These are phyloP conservation scores for Gonioctena quinquepunctata DNA, from an alignment of 1,140 invertebrate species.

Conservation along the genomic window DNA sequence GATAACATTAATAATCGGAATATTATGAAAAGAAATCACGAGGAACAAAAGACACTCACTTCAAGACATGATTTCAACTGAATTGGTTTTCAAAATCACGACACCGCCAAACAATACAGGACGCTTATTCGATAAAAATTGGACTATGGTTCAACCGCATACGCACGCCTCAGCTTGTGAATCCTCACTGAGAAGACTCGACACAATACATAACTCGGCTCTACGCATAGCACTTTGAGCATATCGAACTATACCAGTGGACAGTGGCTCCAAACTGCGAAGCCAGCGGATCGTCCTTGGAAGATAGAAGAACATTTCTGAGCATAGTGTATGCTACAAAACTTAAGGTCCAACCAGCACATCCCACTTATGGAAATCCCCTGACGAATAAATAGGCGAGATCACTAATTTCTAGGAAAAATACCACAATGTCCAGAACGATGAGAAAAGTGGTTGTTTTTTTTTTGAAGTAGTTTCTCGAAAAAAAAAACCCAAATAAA, in stretches of 20 bases:
- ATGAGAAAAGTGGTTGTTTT: too few species aligned
- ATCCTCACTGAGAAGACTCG: background rate
- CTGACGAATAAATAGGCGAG: too few species aligned
- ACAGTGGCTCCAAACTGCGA: conserved; percentile 8
- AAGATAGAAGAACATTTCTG: background rate
- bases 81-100: too few species aligned
- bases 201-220: conserved; percentile 1
- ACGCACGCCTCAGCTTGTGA: background rate
- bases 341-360: background rate
- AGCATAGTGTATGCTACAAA: background rate
- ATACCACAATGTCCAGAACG: too few species aligned
- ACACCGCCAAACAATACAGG: too few species aligned
- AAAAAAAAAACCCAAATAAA: too few species aligned
- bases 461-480: too few species aligned
- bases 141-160: conserved; percentile 3
- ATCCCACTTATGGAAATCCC: background rate
- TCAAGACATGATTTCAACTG: too few species aligned
- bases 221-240: conserved; percentile 11
- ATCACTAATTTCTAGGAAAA: too few species aligned
- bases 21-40: too few species aligned
- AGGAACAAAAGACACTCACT: too few species aligned
- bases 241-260: conserved; percentile 8
- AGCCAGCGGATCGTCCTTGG: background rate
- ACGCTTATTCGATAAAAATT: conserved; percentile 11
- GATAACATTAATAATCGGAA: too few species aligned